Conservation (phyloP, 1,140 invertebrate genomes). For the Heliconius nattereri region DNA sequence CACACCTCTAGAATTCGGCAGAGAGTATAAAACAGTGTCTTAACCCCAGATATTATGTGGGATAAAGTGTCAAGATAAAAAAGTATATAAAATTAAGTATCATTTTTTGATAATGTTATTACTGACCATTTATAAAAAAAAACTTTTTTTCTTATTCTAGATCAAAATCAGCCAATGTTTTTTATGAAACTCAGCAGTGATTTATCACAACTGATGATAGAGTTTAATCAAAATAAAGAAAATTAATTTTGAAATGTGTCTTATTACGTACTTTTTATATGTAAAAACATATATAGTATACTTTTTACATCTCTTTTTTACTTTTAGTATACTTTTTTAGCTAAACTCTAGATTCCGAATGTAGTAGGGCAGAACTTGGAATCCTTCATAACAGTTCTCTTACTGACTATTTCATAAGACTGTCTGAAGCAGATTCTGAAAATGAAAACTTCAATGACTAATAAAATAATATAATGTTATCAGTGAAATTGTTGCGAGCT, state of each 20-base stretch:
- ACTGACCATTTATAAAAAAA: not conserved
- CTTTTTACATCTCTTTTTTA: too few species aligned
- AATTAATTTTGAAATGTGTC: not conserved
- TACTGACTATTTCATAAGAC: not conserved
- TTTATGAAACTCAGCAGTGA: constrained; percentile 49
- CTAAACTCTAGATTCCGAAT: too few species aligned
- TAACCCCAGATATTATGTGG: too few species aligned
- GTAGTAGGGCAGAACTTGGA: too few species aligned
- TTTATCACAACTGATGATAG: constrained; percentile 48
- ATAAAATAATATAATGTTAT: constrained; percentile 4
- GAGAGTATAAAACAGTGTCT: too few species aligned
- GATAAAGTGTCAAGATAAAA: too few species aligned
- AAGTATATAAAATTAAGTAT: too few species aligned
- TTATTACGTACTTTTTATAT: too few species aligned
- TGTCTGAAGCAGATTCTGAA: not conserved
- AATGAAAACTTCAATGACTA: constrained; percentile 1
- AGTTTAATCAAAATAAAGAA: constrained; percentile 24
- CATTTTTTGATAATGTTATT: too few species aligned
- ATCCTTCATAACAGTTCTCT: not conserved
- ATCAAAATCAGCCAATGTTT: constrained; percentile 39
- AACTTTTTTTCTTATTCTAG: constrained; percentile 39
- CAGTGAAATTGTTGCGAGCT: not conserved
- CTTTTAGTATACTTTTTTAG: too few species aligned
- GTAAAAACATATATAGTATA: too few species aligned
- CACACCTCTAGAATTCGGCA: too few species aligned